Percentiles rank a stretch among this genome's conserved stretches.
These are phyloP conservation scores for Chydorus sphaericus DNA, from an alignment of 2,888 invertebrate species.

Conservation along the genomic window DNA sequence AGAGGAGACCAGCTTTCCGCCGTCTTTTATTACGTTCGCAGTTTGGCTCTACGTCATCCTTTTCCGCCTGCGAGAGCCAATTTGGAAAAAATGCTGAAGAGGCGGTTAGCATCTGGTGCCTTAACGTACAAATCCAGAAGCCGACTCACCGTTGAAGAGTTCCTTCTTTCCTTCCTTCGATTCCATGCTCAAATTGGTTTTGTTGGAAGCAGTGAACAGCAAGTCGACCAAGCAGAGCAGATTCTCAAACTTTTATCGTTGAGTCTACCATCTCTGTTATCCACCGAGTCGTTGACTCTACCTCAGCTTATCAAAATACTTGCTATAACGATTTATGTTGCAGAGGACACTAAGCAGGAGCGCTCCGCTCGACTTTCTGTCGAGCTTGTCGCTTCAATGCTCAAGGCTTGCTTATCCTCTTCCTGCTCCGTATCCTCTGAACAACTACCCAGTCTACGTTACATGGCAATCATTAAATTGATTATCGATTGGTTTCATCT, in stretches of 20 bases:
- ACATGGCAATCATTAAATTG: conserved; percentile 44
- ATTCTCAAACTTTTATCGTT: conserved; percentile 49
- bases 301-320: conserved; percentile 62
- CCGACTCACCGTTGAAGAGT: conserved; percentile 41
- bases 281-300: conserved; percentile 58
- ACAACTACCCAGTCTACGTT: not conserved
- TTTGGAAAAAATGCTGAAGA: conserved; percentile 50
- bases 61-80: conserved; percentile 72
- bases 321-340: conserved; percentile 56
- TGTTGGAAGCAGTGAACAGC: conserved; percentile 34
- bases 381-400: not conserved
- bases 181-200: conserved; percentile 43
- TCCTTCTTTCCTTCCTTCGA: conserved; percentile 43
- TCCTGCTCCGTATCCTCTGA: not conserved
- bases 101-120: too few relatives aligned
- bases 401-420: not conserved
- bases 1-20: conserved; percentile 65
- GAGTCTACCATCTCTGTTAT: conserved; percentile 56
- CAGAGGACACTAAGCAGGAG: conserved; percentile 24
- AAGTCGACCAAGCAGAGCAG: conserved; percentile 43
- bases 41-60: conserved; percentile 66
- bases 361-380: not conserved
- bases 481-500: conserved; percentile 54
- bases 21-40: conserved; percentile 72
- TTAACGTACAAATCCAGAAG: too few relatives aligned